Conservation (phyloP, 2,888 invertebrate genomes). For the Escarpia spicata region DNA sequence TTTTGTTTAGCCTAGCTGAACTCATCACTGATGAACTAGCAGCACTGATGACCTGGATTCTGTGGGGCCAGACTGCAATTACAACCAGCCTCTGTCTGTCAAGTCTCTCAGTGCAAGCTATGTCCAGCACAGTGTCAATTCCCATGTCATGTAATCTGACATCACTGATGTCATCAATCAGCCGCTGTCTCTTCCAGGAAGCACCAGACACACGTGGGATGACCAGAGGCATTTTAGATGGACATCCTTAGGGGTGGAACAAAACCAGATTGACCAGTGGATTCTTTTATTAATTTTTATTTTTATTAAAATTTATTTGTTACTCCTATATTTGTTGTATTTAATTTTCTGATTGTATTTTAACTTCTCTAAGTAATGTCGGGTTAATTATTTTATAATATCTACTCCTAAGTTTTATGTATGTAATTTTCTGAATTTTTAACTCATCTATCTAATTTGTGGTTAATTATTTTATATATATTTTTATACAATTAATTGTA, state of each 20-base stretch:
- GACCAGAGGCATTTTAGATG: not conserved
- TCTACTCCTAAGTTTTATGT: not conserved
- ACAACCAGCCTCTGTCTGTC: not conserved
- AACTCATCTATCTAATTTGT: not conserved
- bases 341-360: not conserved
- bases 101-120: not conserved
- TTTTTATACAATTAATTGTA: not conserved
- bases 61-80: not conserved
- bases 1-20: not conserved
- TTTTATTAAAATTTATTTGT: not conserved
- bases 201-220: not conserved
- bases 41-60: not conserved
- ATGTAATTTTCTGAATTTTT: not conserved
- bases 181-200: not conserved
- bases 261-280: not conserved
- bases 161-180: slow-evolving; percentile 2
- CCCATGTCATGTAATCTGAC: not conserved
- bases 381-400: not conserved
- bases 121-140: not conserved
- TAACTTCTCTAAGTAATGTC: too few relatives aligned
- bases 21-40: not conserved
- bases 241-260: not conserved
- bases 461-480: not conserved
- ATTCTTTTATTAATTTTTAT: not conserved
- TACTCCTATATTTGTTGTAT: not conserved